Percentiles rank a stretch among this genome's conserved stretches.
phyloP scores from a whole-genome alignment of 2,113 vertebrate genomes.

The Spermophilus dauricus region DNA sequence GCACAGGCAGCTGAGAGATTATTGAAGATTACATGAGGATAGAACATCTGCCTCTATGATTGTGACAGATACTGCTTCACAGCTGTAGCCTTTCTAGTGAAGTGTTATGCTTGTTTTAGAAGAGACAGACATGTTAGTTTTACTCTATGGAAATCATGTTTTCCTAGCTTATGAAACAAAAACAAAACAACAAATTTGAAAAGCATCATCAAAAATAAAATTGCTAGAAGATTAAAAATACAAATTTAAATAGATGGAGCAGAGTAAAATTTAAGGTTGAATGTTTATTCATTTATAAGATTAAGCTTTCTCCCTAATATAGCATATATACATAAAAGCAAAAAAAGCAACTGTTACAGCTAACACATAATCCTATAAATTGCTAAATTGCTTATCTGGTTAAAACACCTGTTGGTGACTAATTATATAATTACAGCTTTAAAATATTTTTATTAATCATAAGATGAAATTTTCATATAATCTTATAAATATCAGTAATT shows the following conservation, averaged over 20 bases:
- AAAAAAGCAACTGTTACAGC: neutral
- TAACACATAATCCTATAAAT: neutral
- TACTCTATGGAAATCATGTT: neutral
- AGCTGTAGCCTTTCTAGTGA: neutral
- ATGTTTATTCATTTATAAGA: constrained; percentile 8
- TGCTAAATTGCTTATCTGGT: neutral
- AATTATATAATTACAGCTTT: neutral
- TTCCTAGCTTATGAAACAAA: neutral
- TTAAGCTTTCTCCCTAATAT: neutral
- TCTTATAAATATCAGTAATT: constrained; percentile 6
- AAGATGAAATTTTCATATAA: neutral
- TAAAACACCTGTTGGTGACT: constrained; percentile 18
- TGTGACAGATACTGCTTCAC: neutral
- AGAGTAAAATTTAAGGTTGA: neutral
- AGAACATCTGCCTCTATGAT: constrained; percentile 27
- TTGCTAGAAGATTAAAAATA: neutral
- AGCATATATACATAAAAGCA: neutral
- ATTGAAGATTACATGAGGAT: neutral
- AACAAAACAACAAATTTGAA: neutral
- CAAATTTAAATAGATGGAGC: neutral
- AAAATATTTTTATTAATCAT: constrained; percentile 6
- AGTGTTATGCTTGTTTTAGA: neutral
- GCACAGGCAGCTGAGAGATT: constrained; percentile 3
- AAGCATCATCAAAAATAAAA: neutral
- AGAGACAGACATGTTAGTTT: neutral